Evolutionary conservation across 2,888 invertebrate genomes (phyloP).

Genomic region (Eupithecia centaureata): DNA sequence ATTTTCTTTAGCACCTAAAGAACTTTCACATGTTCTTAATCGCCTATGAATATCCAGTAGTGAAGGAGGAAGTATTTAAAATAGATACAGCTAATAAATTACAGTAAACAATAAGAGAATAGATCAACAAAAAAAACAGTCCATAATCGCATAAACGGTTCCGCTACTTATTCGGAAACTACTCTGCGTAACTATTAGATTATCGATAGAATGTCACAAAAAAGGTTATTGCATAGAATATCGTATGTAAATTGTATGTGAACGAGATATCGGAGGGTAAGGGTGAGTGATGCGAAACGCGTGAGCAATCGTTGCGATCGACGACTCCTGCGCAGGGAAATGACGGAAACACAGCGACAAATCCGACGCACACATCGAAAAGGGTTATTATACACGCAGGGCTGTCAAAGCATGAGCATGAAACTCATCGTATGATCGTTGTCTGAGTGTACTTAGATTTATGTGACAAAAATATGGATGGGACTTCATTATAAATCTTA

Average conservation of each 20-base stretch:
- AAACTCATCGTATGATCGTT: no score
- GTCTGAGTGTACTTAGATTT: background rate
- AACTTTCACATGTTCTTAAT: background rate
- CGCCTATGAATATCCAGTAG: background rate
- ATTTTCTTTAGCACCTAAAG: no score
- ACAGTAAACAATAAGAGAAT: conserved; percentile 8
- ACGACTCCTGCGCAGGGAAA: conserved; percentile 77
- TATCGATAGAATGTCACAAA: conserved; percentile 68
- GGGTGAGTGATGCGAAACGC: conserved; percentile 83
- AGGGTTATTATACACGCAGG: conserved; percentile 28
- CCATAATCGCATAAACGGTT: conserved; percentile 35
- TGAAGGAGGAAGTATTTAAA: background rate
- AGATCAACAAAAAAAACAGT: conserved; percentile 12
- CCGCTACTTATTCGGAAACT: conserved; percentile 45
- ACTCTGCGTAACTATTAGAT: conserved; percentile 60
- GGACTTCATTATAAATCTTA: no score
- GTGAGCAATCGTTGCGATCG: conserved; percentile 81
- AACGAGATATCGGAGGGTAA: conserved; percentile 73
- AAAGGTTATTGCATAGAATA: conserved; percentile 67
- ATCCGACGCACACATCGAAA: conserved; percentile 46
- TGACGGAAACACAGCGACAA: conserved; percentile 71
- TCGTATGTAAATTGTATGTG: conserved; percentile 78
- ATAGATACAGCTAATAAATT: background rate
- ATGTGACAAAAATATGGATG: no score
- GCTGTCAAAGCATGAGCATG: conserved; percentile 32